These are phyloP conservation scores for Xylocampa areola DNA, from an alignment of 2,888 invertebrate species.

Conservation along the genomic window DNA sequence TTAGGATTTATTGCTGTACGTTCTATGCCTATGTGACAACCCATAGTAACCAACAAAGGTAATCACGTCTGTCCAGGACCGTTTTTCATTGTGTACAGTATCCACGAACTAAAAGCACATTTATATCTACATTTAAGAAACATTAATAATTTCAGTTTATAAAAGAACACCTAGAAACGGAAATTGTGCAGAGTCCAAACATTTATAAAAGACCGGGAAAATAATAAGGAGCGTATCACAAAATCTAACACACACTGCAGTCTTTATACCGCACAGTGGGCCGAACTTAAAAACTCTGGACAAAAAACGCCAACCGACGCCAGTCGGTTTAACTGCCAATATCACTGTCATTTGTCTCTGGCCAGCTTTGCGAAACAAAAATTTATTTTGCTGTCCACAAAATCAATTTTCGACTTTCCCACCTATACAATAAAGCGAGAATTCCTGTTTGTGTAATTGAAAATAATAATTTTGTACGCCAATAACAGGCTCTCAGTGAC, in stretches of 20 bases:
- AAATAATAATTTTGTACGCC: conserved; percentile 60
- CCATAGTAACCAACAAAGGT: too few species aligned
- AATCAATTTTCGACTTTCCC: conserved; percentile 51
- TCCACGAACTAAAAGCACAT: too few species aligned
- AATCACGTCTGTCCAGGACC: too few species aligned
- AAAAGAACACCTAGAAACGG: too few species aligned
- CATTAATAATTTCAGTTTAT: too few species aligned
- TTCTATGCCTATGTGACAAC: too few species aligned
- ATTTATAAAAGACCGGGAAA: conserved; percentile 11
- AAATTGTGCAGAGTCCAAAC: background rate
- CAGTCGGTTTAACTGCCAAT: conserved; percentile 79
- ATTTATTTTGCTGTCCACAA: conserved; percentile 49
- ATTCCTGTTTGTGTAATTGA: conserved; percentile 12
- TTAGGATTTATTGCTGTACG: too few species aligned
- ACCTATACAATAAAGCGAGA: conserved; percentile 42
- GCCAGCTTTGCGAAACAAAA: conserved; percentile 69
- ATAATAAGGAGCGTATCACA: conserved; percentile 40
- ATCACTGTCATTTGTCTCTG: conserved; percentile 80
- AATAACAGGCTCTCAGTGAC: conserved; percentile 76
- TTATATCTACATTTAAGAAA: too few species aligned
- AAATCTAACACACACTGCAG: conserved; percentile 58
- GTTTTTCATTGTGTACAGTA: too few species aligned
- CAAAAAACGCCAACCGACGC: conserved; percentile 66
- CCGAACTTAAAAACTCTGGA: conserved; percentile 66
- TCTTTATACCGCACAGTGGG: conserved; percentile 61